Base-by-base conservation (phyloP, 2,888 invertebrate species). In the Lepidochrysops patricia region DNA sequence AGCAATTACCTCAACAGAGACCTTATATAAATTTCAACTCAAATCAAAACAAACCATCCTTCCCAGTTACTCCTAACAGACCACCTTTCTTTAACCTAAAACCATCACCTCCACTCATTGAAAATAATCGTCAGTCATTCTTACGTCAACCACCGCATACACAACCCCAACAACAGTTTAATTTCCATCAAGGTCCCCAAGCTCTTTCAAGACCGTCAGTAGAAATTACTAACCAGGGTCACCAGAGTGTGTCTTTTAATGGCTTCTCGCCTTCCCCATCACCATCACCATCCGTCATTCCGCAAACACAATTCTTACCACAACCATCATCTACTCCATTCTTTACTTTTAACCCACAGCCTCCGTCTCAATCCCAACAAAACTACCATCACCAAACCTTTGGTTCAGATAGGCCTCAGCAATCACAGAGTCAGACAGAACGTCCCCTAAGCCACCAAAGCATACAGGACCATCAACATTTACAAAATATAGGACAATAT, bases 1-100 rank as follows among this genome's bases (percentile, higher is more conserved):
- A 90, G 72, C 91, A 90, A 61, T 78, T 90, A 62, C 90, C 91
- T 4, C 91, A 90, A 66, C 85, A 77, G 69, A 74, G 77, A 70
- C 90, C 79, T 49, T 74, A 67, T 61, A 84, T 81, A 57, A 79
- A 84, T 61, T 89, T 89, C 68, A 90, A 80, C 71, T 75, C 67
- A 68, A 78, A 65, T 71, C 83, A 66, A 72, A 90, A 75, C 67
- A 76, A 86, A 71, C 68, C 87, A 69, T 77, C 73, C 62, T 84
- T 67, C 75, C 74, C 72, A 65, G 74, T 69, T 63, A 81, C 74
- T 37, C 80, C 87, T 2, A 85, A 75, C 57, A 71, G 84, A 74
- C 65, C 91, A 70, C 75, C 86, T 63, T 75, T 89, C 74, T 79
- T 87, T 60, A 89, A 89, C 60, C 75, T 87, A 0, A 88, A 85